Conservation (phyloP, 2,888 invertebrate genomes). For the Leucania comma region DNA sequence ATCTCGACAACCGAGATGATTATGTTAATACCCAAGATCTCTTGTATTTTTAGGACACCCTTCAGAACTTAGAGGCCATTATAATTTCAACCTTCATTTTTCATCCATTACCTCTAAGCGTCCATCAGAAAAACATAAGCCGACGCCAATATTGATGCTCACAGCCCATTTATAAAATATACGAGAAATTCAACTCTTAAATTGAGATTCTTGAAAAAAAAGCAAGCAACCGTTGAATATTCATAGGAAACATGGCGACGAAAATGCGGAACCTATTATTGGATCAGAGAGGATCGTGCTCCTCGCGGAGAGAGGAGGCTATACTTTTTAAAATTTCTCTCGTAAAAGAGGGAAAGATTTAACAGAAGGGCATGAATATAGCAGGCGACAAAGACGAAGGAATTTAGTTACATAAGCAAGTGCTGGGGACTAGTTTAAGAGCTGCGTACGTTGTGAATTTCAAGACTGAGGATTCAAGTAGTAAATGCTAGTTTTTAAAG, state of each 20-base stretch:
- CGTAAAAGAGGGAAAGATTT: slow-evolving; percentile 63
- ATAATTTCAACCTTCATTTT: slow-evolving; percentile 48
- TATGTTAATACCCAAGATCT: slow-evolving; percentile 34
- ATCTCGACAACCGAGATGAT: slow-evolving; percentile 16
- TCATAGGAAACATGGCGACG: slow-evolving; percentile 65
- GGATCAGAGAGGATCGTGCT: slow-evolving; percentile 68
- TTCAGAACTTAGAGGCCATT: slow-evolving; percentile 20
- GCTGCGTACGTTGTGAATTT: neutral
- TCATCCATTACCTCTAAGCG: slow-evolving; percentile 52
- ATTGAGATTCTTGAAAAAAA: slow-evolving; percentile 63
- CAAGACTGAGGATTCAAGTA: neutral
- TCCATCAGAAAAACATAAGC: slow-evolving; percentile 56
- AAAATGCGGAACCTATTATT: slow-evolving; percentile 70
- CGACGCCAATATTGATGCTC: slow-evolving; percentile 57
- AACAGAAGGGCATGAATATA: slow-evolving; percentile 53
- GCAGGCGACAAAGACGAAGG: slow-evolving; percentile 26
- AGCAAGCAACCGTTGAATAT: slow-evolving; percentile 67
- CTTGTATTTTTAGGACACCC: slow-evolving; percentile 28
- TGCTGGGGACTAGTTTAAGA: neutral
- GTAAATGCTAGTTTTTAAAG: too few species aligned
- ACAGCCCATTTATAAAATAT: slow-evolving; percentile 56
- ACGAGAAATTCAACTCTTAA: slow-evolving; percentile 66
- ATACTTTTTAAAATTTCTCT: slow-evolving; percentile 62
- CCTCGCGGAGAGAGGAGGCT: slow-evolving; percentile 52
- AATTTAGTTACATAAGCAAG: slow-evolving; percentile 51